Conservation (phyloP, 2,797 vertebrate genomes). For the Thripadectes ignobilis region DNA sequence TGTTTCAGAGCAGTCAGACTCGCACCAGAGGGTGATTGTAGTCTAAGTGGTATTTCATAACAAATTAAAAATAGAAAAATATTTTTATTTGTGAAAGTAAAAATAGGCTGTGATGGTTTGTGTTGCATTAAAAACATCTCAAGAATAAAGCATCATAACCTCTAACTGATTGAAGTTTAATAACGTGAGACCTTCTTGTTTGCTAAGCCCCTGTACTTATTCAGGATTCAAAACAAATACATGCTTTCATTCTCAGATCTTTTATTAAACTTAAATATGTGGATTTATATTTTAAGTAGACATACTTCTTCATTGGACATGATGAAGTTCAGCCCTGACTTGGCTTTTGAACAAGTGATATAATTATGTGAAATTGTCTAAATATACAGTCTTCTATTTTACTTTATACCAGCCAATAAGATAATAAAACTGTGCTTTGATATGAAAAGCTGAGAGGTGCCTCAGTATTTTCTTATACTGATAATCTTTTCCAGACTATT, state of each 20-base stretch:
- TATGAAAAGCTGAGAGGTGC: not conserved
- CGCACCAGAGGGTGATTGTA: not conserved
- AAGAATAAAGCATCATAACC: not conserved
- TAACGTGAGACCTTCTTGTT: not conserved
- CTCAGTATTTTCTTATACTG: not conserved
- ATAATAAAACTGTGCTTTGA: not conserved
- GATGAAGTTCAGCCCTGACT: not conserved
- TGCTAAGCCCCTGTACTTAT: not conserved
- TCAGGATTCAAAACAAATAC: slow-evolving; percentile 8
- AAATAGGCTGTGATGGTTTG: not conserved
- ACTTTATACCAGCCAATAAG: not conserved
- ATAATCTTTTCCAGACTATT: not conserved
- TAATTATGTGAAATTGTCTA: not conserved
- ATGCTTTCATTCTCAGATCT: not conserved
- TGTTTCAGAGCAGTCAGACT: not conserved
- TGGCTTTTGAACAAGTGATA: not conserved
- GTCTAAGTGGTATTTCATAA: not conserved
- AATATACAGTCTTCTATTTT: not conserved
- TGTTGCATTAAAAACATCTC: not conserved
- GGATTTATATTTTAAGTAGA: not conserved
- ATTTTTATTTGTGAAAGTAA: not conserved
- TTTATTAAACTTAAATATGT: not conserved
- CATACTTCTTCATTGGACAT: not conserved
- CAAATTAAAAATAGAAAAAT: not conserved
- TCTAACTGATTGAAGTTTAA: not conserved